phyloP scores from a whole-genome alignment of 2,113 vertebrate species.

The Crotalus viridis region DNA sequence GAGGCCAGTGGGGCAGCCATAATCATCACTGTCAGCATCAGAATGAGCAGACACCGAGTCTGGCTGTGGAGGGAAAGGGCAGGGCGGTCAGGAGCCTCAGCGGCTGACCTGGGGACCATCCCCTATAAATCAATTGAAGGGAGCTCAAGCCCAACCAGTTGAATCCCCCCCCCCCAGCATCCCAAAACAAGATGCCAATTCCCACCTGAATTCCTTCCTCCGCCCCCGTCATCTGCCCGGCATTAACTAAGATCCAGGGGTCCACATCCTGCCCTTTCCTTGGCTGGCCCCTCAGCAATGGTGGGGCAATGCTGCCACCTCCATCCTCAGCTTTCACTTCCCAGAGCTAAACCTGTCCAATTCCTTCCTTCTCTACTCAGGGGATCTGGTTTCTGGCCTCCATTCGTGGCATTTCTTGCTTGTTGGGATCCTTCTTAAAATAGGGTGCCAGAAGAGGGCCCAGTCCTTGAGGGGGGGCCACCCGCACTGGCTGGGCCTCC shows the following conservation, averaged over 20 bases:
- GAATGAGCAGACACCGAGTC: not conserved
- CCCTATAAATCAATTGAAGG: not conserved
- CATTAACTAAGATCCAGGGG: not conserved
- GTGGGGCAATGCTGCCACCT: not conserved
- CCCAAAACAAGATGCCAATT: not conserved
- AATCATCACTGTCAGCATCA: not conserved
- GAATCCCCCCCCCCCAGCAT: not conserved
- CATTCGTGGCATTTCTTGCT: not conserved
- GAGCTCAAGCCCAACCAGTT: not conserved
- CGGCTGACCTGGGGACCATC: not conserved
- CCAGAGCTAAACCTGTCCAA: not conserved
- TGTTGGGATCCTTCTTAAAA: not conserved
- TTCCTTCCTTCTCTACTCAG: not conserved
- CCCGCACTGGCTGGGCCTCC: not conserved
- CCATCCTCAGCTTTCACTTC: not conserved
- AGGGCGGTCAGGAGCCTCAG: not conserved
- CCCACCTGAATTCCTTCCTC: not conserved
- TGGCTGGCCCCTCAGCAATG: not conserved
- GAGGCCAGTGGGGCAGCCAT: not conserved
- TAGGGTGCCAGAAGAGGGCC: not conserved
- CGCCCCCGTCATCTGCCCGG: not conserved
- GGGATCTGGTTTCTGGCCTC: not conserved
- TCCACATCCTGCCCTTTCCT: not conserved
- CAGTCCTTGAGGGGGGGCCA: not conserved
- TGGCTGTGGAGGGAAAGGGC: not conserved